Conservation (phyloP, 2,113 vertebrate species). For the Sceloporus tristichus region DNA sequence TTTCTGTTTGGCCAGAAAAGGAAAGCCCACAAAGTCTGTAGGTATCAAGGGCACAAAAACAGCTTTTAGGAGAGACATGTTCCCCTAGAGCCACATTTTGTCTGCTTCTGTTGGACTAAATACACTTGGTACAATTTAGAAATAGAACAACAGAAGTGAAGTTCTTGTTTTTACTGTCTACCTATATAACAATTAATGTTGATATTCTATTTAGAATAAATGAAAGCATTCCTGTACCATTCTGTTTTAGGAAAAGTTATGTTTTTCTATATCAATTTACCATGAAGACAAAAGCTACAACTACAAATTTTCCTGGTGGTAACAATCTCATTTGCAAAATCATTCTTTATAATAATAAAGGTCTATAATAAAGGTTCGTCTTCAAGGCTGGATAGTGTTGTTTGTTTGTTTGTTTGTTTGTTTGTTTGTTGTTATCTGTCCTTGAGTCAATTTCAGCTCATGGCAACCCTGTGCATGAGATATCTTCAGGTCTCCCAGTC, state of each 20-base stretch:
- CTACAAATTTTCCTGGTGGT: not conserved
- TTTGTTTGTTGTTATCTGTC: too few relatives aligned
- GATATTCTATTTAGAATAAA: slow-evolving; percentile 50
- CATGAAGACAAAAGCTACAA: not conserved
- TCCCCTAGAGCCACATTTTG: too few relatives aligned
- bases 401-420: too few relatives aligned
- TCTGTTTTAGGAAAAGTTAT: not conserved
- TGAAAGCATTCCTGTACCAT: not conserved
- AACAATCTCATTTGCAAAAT: not conserved
- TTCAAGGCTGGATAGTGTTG: not conserved
- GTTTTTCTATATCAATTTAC: not conserved
- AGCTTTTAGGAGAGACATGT: too few relatives aligned
- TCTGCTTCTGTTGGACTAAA: not conserved
- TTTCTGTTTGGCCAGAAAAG: too few relatives aligned
- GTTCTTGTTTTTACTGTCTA: slow-evolving; percentile 16
- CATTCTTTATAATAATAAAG: not conserved
- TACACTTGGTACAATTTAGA: slow-evolving; percentile 31
- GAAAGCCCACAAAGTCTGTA: too few relatives aligned
- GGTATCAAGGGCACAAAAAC: too few relatives aligned
- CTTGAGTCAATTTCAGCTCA: too few relatives aligned
- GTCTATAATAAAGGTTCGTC: not conserved
- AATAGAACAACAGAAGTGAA: slow-evolving; percentile 42
- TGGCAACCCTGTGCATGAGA: too few relatives aligned
- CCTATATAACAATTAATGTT: slow-evolving; percentile 42
- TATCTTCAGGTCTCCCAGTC: too few relatives aligned